Evolutionary conservation across 2,888 invertebrate species (phyloP).

Genomic region (Callyntrura guangdongensis): DNA sequence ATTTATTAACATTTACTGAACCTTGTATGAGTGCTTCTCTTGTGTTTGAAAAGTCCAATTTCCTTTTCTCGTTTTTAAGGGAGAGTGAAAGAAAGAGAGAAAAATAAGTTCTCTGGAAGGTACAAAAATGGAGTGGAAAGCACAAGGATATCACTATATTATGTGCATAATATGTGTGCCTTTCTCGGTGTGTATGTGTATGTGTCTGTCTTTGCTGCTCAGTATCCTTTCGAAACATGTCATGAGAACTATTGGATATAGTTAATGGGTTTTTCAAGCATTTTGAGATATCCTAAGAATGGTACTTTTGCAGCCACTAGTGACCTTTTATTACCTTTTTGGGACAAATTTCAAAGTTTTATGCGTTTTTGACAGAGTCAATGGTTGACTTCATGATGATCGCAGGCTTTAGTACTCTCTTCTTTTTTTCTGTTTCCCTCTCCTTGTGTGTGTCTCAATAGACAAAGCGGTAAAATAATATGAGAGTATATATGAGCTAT

Average conservation of each 20-base stretch:
- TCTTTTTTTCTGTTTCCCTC: background rate
- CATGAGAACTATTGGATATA: conserved; percentile 59
- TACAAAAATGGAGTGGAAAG: conserved; percentile 45
- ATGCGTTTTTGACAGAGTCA: conserved; percentile 75
- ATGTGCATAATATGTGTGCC: conserved; percentile 24
- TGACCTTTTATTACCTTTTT: conserved; percentile 81
- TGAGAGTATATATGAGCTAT: conserved; percentile 6
- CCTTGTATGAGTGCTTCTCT: conserved; percentile 8
- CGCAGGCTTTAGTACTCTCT: conserved; percentile 45
- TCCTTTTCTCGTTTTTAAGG: conserved; percentile 39
- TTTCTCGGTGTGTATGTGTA: background rate
- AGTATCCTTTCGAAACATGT: conserved; percentile 42
- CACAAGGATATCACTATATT: conserved; percentile 10
- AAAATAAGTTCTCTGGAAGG: conserved; percentile 5
- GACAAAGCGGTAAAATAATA: background rate
- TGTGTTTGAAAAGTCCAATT: conserved; percentile 53
- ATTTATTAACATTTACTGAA: conserved; percentile 67
- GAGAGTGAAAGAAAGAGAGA: conserved; percentile 7
- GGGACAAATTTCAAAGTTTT: conserved; percentile 81
- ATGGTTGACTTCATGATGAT: conserved; percentile 69
- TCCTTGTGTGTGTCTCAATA: too few species aligned
- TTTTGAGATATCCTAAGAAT: conserved; percentile 64
- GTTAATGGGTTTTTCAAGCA: conserved; percentile 67
- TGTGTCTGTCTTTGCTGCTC: conserved; percentile 12
- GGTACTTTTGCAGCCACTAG: conserved; percentile 68